Conservation (phyloP, 2,888 invertebrate species). For the Parnassius smintheus region DNA sequence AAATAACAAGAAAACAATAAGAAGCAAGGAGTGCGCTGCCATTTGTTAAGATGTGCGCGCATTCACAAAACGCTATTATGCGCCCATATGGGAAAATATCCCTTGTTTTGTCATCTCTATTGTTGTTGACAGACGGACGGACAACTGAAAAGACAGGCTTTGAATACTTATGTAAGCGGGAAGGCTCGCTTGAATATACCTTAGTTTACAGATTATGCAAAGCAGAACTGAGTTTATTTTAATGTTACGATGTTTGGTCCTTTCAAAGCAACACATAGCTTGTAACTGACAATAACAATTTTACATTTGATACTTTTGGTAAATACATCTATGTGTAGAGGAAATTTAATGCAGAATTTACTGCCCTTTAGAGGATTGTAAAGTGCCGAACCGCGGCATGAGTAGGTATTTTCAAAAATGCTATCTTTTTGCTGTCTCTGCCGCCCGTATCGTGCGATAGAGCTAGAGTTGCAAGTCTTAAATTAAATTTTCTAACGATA, state of each 20-base stretch:
- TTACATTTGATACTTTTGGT: neutral
- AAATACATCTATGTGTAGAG: neutral
- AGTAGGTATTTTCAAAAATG: too few species aligned
- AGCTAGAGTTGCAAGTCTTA: too few species aligned
- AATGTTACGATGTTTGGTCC: conserved; percentile 41
- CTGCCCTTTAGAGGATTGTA: too few species aligned
- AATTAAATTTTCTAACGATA: too few species aligned
- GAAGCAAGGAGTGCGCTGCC: conserved; percentile 45
- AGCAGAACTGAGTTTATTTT: conserved; percentile 32
- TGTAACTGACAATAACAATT: neutral
- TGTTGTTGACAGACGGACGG: conserved; percentile 73
- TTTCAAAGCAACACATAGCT: conserved; percentile 25
- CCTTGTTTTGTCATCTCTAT: conserved; percentile 75
- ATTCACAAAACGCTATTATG: conserved; percentile 68
- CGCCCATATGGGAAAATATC: conserved; percentile 76
- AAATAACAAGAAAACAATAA: conserved; percentile 56
- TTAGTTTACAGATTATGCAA: conserved; percentile 48
- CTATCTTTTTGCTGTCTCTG: too few species aligned
- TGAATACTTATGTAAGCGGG: conserved; percentile 70
- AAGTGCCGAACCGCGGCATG: too few species aligned
- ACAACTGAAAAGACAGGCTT: conserved; percentile 75
- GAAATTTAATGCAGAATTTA: too few species aligned
- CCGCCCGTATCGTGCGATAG: too few species aligned
- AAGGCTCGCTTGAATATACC: conserved; percentile 46
- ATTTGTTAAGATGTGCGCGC: conserved; percentile 51